These are phyloP conservation scores for Furcifer pardalis DNA, from an alignment of 2,797 vertebrate species.

Conservation along the genomic window DNA sequence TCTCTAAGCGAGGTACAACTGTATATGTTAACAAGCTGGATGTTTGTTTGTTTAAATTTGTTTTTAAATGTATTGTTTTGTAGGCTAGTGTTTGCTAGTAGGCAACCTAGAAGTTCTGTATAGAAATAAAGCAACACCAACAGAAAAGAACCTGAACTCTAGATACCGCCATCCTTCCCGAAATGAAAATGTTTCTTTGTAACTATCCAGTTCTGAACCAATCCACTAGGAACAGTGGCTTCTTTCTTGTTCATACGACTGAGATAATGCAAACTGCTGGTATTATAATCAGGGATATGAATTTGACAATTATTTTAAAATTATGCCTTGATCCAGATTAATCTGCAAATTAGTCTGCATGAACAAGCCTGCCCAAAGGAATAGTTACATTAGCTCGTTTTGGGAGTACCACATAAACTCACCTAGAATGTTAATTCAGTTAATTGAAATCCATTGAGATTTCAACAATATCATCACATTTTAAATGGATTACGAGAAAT, in stretches of 20 bases:
- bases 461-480: not conserved
- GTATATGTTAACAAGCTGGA: not conserved
- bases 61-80: not conserved
- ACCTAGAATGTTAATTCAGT: not conserved
- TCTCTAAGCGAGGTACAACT: too few species aligned
- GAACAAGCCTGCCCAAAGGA: not conserved
- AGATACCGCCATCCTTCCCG: not conserved
- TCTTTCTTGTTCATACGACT: not conserved
- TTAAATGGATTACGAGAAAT: not conserved
- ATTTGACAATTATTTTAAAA: not conserved
- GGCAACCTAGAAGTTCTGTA: not conserved
- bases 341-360: constrained; percentile 16
- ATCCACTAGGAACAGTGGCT: not conserved
- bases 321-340: constrained; percentile 4
- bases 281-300: not conserved
- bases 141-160: not conserved
- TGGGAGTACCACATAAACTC: not conserved
- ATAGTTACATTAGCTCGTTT: constrained; percentile 2
- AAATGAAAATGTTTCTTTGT: not conserved
- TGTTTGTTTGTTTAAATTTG: not conserved
- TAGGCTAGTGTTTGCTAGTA: not conserved
- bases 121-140: constrained; percentile 1
- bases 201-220: not conserved
- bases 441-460: not conserved
- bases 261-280: constrained; percentile 1